These are phyloP conservation scores for Odontamblyopus rebecca DNA, from an alignment of 2,797 vertebrate species.

Conservation along the genomic window DNA sequence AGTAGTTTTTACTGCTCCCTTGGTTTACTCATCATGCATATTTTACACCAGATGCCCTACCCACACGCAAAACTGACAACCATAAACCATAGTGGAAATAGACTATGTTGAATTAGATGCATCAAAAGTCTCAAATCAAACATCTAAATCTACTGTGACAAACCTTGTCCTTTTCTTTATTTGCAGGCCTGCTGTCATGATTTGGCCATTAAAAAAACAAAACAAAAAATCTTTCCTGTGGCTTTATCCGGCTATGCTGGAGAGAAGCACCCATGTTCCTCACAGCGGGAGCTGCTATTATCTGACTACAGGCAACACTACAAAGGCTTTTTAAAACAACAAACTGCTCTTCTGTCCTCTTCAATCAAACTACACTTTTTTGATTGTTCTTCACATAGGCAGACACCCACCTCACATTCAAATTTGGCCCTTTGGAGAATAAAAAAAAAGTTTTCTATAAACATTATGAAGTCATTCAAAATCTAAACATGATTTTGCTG, in stretches of 20 bases:
- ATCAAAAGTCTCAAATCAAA: too few relatives aligned
- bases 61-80: too few relatives aligned
- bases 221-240: not conserved
- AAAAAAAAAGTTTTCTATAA: not conserved
- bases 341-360: conserved; percentile 1
- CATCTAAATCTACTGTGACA: not conserved
- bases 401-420: not conserved
- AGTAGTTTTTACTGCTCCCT: not conserved
- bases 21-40: not conserved
- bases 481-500: too few relatives aligned
- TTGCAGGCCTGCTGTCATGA: not conserved
- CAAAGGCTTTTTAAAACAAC: conserved; percentile 4
- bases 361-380: not conserved
- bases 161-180: not conserved
- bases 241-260: not conserved
- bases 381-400: not conserved
- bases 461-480: too few relatives aligned
- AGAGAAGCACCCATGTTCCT: not conserved
- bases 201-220: not conserved
- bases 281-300: not conserved
- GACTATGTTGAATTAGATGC: too few relatives aligned
- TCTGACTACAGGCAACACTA: not conserved
- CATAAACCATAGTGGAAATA: too few relatives aligned
- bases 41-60: not conserved
- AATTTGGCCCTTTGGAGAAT: not conserved